phyloP scores from a whole-genome alignment of 37 sponge, comb jelly and placozoan species.

The Lycopodina hypogea region DNA sequence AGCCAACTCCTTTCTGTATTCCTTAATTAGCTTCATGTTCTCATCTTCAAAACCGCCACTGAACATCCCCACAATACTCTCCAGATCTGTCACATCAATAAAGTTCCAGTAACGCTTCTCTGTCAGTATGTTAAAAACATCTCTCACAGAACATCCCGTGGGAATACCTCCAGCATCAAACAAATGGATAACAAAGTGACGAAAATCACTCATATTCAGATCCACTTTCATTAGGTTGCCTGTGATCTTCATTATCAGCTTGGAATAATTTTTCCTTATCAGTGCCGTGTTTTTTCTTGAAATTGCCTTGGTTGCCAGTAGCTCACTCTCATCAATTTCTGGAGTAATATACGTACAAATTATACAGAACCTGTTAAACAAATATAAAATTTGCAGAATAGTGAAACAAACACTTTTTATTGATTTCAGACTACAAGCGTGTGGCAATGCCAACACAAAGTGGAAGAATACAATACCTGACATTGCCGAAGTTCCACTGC shows the following conservation, averaged over 20 bases:
- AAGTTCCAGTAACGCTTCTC: not conserved
- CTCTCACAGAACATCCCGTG: not conserved
- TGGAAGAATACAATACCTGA: too few relatives aligned
- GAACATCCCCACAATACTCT: not conserved
- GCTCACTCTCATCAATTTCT: too few relatives aligned
- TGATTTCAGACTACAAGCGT: too few relatives aligned
- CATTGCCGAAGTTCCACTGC: too few relatives aligned
- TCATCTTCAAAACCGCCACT: not conserved
- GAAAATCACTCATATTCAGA: slow-evolving; percentile 1
- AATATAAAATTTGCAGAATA: too few relatives aligned
- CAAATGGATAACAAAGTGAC: not conserved
- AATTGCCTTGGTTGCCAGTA: too few relatives aligned
- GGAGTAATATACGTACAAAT: too few relatives aligned
- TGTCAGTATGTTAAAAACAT: not conserved
- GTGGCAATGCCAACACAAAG: too few relatives aligned
- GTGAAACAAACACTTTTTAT: too few relatives aligned
- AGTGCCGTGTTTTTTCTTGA: not conserved
- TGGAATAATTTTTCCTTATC: not conserved
- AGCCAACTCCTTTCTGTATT: not conserved
- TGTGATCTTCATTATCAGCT: not conserved
- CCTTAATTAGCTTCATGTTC: not conserved
- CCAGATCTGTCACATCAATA: not conserved
- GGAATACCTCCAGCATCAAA: slow-evolving; percentile 2
- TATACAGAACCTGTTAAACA: too few relatives aligned
- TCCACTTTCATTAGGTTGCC: not conserved